These are phyloP conservation scores for Diuraphis noxia DNA, from an alignment of 1,140 invertebrate species.

Conservation along the genomic window DNA sequence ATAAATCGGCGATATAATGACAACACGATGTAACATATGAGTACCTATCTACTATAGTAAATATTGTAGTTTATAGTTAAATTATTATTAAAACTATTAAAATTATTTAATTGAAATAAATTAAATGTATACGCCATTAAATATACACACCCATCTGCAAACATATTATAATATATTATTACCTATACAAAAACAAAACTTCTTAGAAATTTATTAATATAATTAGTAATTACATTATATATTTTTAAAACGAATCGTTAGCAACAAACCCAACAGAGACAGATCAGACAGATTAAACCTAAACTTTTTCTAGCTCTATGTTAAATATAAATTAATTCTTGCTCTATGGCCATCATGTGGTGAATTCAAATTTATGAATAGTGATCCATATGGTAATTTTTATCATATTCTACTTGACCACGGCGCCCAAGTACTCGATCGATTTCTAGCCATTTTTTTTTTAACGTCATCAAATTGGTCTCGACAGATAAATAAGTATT, in stretches of 20 bases:
- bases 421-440: too few relatives aligned
- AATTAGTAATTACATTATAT: neutral
- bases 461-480: neutral
- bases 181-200: neutral
- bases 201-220: neutral
- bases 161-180: neutral
- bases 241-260: neutral
- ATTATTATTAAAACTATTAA: neutral
- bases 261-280: neutral
- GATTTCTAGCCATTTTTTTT: neutral
- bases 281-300: neutral
- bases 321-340: neutral
- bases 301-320: neutral
- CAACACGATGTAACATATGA: neutral
- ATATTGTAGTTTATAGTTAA: neutral
- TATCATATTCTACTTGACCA: neutral
- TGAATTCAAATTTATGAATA: neutral
- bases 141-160: neutral
- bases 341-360: neutral
- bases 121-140: neutral
- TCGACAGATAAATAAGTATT: neutral
- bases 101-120: neutral
- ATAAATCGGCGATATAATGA: neutral
- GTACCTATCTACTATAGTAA: neutral
- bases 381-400: neutral